Percentiles rank a stretch among this genome's conserved stretches.
These are phyloP conservation scores for Bradypodion ventrale DNA, from an alignment of 2,797 vertebrate species.

Conservation along the genomic window DNA sequence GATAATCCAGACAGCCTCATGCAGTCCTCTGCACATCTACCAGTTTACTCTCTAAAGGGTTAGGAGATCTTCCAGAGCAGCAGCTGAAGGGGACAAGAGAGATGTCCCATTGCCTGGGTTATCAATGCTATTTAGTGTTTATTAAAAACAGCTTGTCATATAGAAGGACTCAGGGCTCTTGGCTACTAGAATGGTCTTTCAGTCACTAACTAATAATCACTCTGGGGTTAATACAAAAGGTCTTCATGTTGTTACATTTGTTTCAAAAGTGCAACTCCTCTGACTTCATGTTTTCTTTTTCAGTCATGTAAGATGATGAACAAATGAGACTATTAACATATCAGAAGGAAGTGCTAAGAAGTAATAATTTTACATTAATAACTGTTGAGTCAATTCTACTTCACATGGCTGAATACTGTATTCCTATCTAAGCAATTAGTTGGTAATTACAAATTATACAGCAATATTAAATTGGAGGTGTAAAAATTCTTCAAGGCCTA, in stretches of 20 bases:
- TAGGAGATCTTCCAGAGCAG: background rate
- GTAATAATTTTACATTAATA: slow-evolving; percentile 66
- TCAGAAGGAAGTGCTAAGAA: slow-evolving; percentile 64
- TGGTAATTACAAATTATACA: slow-evolving; percentile 70
- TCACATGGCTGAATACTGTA: slow-evolving; percentile 58
- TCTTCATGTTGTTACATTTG: background rate
- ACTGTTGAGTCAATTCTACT: slow-evolving; percentile 64
- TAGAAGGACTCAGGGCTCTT: background rate
- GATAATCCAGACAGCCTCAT: background rate
- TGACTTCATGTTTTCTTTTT: slow-evolving; percentile 38
- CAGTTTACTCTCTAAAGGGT: background rate
- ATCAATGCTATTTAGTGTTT: background rate
- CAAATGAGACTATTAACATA: slow-evolving; percentile 61
- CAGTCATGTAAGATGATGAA: slow-evolving; percentile 55
- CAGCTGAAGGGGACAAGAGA: background rate
- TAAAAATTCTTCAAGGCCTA: slow-evolving; percentile 50
- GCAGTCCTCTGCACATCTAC: background rate
- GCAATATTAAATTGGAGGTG: slow-evolving; percentile 57
- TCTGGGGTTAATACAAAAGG: background rate
- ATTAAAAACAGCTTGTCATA: background rate
- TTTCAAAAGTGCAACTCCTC: background rate
- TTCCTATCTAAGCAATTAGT: slow-evolving; percentile 67
- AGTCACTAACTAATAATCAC: background rate
- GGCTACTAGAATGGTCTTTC: rapidly evolving
- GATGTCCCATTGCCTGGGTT: background rate